Percentiles rank a stretch among this genome's conserved stretches.
phyloP scores from a whole-genome alignment of 2,113 vertebrate genomes.

The Elephantulus edwardii region DNA sequence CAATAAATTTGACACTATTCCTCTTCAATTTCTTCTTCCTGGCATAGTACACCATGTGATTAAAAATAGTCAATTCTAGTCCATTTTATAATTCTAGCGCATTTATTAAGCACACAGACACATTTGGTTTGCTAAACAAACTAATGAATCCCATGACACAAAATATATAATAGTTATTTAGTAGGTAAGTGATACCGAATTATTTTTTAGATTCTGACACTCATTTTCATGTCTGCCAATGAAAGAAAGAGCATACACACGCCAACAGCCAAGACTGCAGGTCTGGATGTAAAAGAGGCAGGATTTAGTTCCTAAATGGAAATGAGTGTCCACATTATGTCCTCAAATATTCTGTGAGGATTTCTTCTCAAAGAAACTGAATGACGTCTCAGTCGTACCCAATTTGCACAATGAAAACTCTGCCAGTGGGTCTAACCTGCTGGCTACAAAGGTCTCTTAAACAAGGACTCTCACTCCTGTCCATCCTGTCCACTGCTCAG shows the following conservation, averaged over 20 bases:
- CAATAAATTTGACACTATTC: too few relatives aligned
- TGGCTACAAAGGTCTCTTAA: background rate
- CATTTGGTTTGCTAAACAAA: slow-evolving; percentile 37
- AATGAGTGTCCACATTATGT: background rate
- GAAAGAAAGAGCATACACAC: background rate
- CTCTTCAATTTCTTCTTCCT: too few relatives aligned
- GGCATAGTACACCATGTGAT: too few relatives aligned
- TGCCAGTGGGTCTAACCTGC: background rate
- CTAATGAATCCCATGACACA: background rate
- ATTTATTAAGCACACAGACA: slow-evolving; percentile 18
- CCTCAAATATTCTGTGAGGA: background rate
- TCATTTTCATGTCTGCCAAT: background rate
- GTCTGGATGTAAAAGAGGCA: background rate
- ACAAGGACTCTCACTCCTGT: background rate
- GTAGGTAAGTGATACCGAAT: background rate
- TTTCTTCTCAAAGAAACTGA: background rate
- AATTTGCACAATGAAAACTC: background rate
- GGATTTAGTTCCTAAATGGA: background rate
- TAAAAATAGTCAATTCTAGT: too few relatives aligned
- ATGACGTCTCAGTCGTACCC: background rate
- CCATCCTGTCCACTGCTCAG: background rate
- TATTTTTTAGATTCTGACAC: background rate
- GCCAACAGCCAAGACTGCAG: background rate
- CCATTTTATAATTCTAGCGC: too few relatives aligned
- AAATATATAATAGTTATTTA: background rate